Base-by-base conservation (phyloP, 2,888 invertebrate genomes). In the Drosophila formosana region DNA sequence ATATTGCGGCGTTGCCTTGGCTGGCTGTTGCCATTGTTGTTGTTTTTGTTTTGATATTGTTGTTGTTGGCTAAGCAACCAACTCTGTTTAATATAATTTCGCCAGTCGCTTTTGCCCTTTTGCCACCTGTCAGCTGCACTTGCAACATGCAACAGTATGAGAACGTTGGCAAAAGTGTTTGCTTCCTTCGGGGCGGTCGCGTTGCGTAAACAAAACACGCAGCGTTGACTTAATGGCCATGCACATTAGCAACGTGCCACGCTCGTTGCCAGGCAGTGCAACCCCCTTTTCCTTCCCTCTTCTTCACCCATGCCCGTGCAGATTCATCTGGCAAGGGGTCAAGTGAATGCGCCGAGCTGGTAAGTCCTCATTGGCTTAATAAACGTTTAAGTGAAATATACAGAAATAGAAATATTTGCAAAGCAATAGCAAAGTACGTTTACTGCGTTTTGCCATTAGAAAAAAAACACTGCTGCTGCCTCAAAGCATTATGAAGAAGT, bases 201-300 rank as follows among this genome's bases (percentile, higher is more conserved):
- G 72, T 89, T 87, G 82, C 78, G 85, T 89, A 85, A 85, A 85
- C 89, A 85, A 87, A 88, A 85, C 89, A 89, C 88, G 86, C 89
- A 88, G 78, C 75, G 32, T 78, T 66, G 74, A 80, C 82, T 82
- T 86, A 89, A 86, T 86, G 86, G 89, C 88, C 75, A 72, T 80
- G 89, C 78, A 88, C 86, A 86, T 86, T 86, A 86, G 86, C 85
- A 85, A 78, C 80, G 82, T 79, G 84, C 82, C 78, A 74, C 70
- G 56, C 46, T 26, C 72, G 69, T 65, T 66, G 66, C 75, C 52
- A 62, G 30, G 58, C 50, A 57, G 26, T 58, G n/a, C n/a, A n/a
- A n/a, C n/a, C n/a, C 32, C 37, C 41, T 53, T 39, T 23, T 9
- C 2, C 11, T 2, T 2, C 28, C 0, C 43, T 23, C 23, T 1